Conservation (phyloP, 37 sponge, comb jelly and placozoan species). For the Haliclona indistincta region DNA sequence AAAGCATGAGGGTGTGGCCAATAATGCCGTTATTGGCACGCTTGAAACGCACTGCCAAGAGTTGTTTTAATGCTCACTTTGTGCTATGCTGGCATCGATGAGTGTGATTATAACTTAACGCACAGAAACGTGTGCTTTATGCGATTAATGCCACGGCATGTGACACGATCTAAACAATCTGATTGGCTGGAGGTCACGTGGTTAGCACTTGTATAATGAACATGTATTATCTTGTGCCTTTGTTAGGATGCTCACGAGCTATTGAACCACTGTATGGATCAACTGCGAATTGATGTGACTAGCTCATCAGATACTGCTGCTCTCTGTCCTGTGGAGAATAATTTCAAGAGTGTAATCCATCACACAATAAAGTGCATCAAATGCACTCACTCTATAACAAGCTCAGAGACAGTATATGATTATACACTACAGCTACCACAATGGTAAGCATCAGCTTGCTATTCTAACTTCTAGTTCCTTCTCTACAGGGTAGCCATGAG, state of each 20-base stretch:
- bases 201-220: neutral
- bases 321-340: slow-evolving; percentile 59
- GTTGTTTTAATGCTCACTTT: too few species aligned
- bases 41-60: too few species aligned
- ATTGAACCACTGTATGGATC: slow-evolving; percentile 58
- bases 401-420: slow-evolving; percentile 36
- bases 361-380: slow-evolving; percentile 63
- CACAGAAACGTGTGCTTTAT: too few species aligned
- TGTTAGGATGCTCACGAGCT: slow-evolving; percentile 85
- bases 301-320: too few species aligned
- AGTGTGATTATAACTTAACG: too few species aligned
- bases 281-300: slow-evolving; percentile 13
- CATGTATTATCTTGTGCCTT: neutral
- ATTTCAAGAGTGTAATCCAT: slow-evolving; percentile 58
- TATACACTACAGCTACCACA: slow-evolving; percentile 55
- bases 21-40: too few species aligned
- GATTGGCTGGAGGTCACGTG: too few species aligned
- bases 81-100: too few species aligned
- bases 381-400: slow-evolving; percentile 26
- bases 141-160: too few species aligned
- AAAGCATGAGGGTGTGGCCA: too few species aligned
- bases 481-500: neutral
- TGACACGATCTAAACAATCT: too few species aligned
- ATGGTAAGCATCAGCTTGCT: neutral
- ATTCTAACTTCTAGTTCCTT: neutral